Evolutionary conservation across 2,797 vertebrate species (phyloP).

Genomic region (Parotocinclus haroldoi): DNA sequence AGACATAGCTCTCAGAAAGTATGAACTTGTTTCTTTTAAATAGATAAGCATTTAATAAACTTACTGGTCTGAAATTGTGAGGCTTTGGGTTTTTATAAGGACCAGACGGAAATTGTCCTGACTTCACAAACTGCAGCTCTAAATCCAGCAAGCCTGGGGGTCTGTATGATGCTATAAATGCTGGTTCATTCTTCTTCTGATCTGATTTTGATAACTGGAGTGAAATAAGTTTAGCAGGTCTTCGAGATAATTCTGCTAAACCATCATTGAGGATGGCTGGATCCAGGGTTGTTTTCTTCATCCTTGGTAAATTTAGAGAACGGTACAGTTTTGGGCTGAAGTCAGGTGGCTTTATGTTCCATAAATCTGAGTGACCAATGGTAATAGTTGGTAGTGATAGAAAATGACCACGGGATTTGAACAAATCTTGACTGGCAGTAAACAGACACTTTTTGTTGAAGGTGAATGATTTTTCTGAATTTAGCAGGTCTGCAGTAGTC

Average conservation of each 20-base stretch:
- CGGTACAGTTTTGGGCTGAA: conserved; percentile 64
- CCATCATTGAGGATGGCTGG: conserved; percentile 11
- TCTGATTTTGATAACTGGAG: conserved; percentile 34
- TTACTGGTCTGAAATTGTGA: conserved; percentile 68
- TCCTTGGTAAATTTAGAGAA: conserved; percentile 46
- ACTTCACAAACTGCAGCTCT: conserved; percentile 64
- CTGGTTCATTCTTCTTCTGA: conserved; percentile 25
- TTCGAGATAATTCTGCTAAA: conserved; percentile 21
- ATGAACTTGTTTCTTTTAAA: no score
- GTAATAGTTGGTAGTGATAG: conserved; percentile 22
- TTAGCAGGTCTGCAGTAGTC: conserved; percentile 23
- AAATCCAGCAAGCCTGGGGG: conserved; percentile 51
- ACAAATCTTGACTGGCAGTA: conserved; percentile 50
- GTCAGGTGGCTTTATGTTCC: conserved; percentile 61
- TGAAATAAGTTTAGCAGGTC: conserved; percentile 27
- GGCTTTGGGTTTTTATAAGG: conserved; percentile 63
- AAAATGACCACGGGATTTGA: conserved; percentile 38
- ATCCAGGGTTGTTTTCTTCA: conserved; percentile 28
- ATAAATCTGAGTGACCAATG: conserved; percentile 16
- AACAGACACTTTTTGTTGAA: conserved; percentile 60
- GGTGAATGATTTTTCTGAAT: conserved; percentile 34
- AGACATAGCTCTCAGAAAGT: no score
- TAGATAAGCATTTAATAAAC: conserved; percentile 20
- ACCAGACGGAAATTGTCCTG: conserved; percentile 52
- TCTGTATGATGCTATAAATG: conserved; percentile 59